Conservation (phyloP, 2,888 invertebrate species). For the Leptopterna dolabrata region DNA sequence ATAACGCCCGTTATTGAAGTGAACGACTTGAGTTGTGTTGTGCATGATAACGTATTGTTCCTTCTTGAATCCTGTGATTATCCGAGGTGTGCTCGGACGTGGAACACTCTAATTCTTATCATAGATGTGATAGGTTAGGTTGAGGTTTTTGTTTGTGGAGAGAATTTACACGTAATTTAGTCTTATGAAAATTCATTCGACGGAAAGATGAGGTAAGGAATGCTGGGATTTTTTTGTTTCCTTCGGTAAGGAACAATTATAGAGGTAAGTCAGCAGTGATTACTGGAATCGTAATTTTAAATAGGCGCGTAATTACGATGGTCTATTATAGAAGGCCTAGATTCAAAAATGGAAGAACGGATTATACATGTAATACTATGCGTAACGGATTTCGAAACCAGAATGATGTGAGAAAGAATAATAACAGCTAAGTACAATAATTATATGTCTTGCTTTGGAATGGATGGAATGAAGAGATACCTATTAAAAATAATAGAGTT, state of each 20-base stretch:
- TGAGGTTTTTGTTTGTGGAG: background rate
- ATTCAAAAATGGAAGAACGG: no score
- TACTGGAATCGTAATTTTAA: background rate
- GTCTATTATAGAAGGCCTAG: background rate
- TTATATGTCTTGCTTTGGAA: no score
- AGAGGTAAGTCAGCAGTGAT: no score
- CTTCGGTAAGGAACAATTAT: no score
- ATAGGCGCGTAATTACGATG: background rate
- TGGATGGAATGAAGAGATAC: no score
- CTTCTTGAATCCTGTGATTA: background rate
- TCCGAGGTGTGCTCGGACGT: background rate
- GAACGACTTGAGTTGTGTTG: background rate
- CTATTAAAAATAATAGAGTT: no score
- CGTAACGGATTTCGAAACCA: no score
- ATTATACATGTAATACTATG: no score
- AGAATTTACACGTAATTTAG: background rate
- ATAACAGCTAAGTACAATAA: no score
- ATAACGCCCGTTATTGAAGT: background rate
- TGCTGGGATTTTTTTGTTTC: background rate
- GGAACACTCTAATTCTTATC: background rate
- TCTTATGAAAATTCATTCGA: background rate
- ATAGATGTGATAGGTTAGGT: background rate
- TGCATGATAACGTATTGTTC: constrained; percentile 15
- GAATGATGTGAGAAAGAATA: no score
- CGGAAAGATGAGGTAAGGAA: background rate